Percentiles rank a stretch among this genome's conserved stretches.
Evolutionary conservation across 2,888 invertebrate species (phyloP).

Genomic region (Microctonus brassicae): DNA sequence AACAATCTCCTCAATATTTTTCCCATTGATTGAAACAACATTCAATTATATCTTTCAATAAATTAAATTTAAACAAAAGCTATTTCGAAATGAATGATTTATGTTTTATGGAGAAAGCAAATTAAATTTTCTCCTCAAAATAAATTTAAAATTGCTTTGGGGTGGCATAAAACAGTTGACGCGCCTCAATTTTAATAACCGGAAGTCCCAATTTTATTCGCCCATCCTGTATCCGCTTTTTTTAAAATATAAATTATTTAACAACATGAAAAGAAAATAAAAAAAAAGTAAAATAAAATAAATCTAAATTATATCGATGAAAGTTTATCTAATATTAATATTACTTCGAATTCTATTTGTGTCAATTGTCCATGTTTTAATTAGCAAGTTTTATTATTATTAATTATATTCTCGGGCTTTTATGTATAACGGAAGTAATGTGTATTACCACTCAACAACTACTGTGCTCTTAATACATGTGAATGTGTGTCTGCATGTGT

Average conservation of each 20-base stretch:
- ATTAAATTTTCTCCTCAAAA: background rate
- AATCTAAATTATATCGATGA: background rate
- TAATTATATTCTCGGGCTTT: background rate
- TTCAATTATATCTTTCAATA: no score
- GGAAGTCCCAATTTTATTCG: constrained; percentile 40
- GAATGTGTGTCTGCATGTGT: no score
- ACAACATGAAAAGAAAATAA: background rate
- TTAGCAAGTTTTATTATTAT: background rate
- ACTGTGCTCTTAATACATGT: background rate
- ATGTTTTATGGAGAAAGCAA: background rate
- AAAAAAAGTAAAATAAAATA: background rate
- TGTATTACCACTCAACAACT: constrained; percentile 2
- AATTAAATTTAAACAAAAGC: background rate
- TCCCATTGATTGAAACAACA: no score
- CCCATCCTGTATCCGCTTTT: constrained; percentile 6
- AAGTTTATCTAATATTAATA: background rate
- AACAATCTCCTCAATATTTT: no score
- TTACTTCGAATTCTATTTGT: background rate
- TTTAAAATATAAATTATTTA: constrained; percentile 4
- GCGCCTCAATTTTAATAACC: constrained; percentile 32
- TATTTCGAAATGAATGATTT: background rate
- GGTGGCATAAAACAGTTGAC: constrained; percentile 12
- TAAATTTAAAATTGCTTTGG: background rate
- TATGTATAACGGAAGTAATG: constrained; percentile 17
- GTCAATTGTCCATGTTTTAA: background rate